A percentile compares a stretch with the other conserved stretches of the same genome.
Conservation (phyloP, 2,797 vertebrate genomes). For the Perdix hodgsoniae region DNA sequence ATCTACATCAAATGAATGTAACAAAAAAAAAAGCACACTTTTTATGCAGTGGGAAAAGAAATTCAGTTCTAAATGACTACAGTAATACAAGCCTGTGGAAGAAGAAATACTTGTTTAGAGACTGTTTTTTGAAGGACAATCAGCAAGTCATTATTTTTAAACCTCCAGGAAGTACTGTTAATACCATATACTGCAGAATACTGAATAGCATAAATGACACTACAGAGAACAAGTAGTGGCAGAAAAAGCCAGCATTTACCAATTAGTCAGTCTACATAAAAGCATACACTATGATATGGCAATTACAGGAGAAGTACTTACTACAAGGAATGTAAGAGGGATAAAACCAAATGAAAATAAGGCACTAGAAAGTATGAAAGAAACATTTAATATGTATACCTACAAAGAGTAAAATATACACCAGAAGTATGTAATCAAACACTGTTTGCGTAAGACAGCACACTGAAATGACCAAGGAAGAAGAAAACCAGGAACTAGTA, state of each 20-base stretch:
- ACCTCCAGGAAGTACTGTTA: conserved; percentile 43
- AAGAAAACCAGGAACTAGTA: conserved; percentile 31
- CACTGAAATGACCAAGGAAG: conserved; percentile 16
- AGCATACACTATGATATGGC: conserved; percentile 48
- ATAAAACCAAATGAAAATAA: conserved; percentile 47
- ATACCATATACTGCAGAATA: conserved; percentile 28
- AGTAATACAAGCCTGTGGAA: conserved; percentile 15
- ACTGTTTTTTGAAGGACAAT: conserved; percentile 55
- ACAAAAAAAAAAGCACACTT: conserved; percentile 54
- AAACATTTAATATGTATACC: conserved; percentile 38
- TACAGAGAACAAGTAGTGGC: conserved; percentile 47
- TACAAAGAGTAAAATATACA: conserved; percentile 39
- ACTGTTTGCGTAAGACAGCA: not conserved
- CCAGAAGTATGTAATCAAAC: conserved; percentile 26
- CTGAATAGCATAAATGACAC: conserved; percentile 63
- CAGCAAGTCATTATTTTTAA: conserved; percentile 64
- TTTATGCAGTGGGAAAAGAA: conserved; percentile 52
- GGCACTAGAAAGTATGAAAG: not conserved
- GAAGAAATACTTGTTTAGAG: conserved; percentile 54
- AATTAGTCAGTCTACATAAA: conserved; percentile 66
- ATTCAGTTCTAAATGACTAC: conserved; percentile 18
- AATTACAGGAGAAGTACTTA: conserved; percentile 56
- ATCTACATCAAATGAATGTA: conserved; percentile 56
- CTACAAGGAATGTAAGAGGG: not conserved
- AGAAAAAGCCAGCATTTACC: conserved; percentile 44